phyloP scores from a whole-genome alignment of 1,140 invertebrate genomes.

The Drosophila guanche region DNA sequence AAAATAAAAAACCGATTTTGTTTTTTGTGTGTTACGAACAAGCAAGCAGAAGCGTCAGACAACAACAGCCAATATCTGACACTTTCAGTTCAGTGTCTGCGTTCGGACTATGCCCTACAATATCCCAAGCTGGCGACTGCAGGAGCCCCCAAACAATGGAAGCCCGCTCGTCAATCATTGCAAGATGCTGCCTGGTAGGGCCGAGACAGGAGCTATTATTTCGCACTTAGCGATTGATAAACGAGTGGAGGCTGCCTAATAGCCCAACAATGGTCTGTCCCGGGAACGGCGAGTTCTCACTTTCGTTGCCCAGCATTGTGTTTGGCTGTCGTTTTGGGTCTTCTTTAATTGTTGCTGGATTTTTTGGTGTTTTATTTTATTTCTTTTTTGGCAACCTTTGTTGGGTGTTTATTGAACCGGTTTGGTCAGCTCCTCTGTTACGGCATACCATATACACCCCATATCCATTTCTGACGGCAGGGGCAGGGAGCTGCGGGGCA shows the following conservation, averaged over 20 bases:
- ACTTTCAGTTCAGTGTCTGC: conserved; percentile 18
- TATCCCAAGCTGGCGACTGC: conserved; percentile 22
- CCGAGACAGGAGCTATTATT: conserved; percentile 48
- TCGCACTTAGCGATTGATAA: conserved; percentile 65
- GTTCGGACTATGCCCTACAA: conserved; percentile 42
- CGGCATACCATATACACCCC: conserved; percentile 23
- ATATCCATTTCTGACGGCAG: too few relatives aligned
- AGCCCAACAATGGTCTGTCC: conserved; percentile 47
- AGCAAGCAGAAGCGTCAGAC: conserved; percentile 18
- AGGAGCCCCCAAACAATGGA: conserved; percentile 10
- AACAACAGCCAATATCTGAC: conserved; percentile 41
- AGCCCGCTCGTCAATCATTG: conserved; percentile 25
- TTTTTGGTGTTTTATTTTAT: conserved; percentile 18
- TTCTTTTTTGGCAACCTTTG: conserved; percentile 56
- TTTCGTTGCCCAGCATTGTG: conserved; percentile 41
- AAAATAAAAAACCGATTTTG: conserved; percentile 62
- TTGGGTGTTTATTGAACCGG: conserved; percentile 71
- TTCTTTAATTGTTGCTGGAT: conserved; percentile 33
- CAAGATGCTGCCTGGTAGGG: conserved; percentile 1
- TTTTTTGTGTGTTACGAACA: conserved; percentile 21
- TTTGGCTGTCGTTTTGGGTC: conserved; percentile 2
- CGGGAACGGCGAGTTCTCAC: conserved; percentile 44
- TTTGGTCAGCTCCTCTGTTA: conserved; percentile 64
- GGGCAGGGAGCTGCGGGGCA: background rate
- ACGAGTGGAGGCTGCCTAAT: conserved; percentile 58